Evolutionary conservation across 2,113 vertebrate genomes (phyloP), one percentile per base, ranked within the genome.

Genomic region (Nibea coibor): DNA sequence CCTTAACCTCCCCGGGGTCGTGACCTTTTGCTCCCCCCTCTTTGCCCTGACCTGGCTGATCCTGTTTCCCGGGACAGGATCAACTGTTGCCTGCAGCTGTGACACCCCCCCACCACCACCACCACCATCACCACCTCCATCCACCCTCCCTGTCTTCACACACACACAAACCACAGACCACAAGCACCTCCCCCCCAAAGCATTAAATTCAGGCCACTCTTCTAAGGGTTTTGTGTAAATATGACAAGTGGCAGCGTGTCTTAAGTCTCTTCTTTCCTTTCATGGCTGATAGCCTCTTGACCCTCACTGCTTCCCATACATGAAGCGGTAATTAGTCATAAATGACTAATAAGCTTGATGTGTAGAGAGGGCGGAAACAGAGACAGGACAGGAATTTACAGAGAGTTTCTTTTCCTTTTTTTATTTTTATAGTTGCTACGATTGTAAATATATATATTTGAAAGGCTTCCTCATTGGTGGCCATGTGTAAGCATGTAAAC

Each of bases 21-120:
- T 8, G 72, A 88, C 92, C 93, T 91, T 75, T 85, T 85, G 57
- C 66, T 63, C 78, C 64, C 78, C 77, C 61, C 83, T 71, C 68
- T 80, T 59, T 54, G 73, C 81, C 84, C 84, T 92, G 92, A 94
- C 93, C 88, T 86, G 82, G 82, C 78, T 93, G 88, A 90, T 91
- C 89, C 83, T 68, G 87, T 87, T 93, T 93, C 91, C 92, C 68
- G 83, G 87, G 86, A 86, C 86, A 87, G 89, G 91, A 93, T 93
- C 91, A 93, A 91, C 91, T 88, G 87, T 93, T 92, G 75, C 88
- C 88, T 89, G 90, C 93, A 94, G 92, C 92, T 93, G 93, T 93
- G 90, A 48, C 35, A 15, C 66, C 75, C 59, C 73, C 68, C 22
- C 28, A 4, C 4, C 28, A 1, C 56, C 58, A 26, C 31, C 31